A percentile compares a stretch with the other conserved stretches of the same genome.
These are phyloP conservation scores for Laodelphax striatellus DNA, from an alignment of 1,140 invertebrate genomes.

Conservation along the genomic window DNA sequence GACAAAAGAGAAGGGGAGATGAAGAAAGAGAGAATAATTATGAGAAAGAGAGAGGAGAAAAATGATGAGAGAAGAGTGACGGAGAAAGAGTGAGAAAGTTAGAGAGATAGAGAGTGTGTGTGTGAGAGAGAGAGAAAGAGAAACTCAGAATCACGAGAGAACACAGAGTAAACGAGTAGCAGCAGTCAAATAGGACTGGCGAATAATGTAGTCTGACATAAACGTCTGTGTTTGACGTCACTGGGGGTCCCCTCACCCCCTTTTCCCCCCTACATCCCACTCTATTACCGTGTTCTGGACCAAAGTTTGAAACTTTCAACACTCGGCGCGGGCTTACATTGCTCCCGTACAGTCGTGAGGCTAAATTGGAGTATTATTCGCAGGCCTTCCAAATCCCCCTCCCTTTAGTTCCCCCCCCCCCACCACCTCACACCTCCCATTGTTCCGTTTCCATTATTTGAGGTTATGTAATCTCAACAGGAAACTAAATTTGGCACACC, in stretches of 20 bases:
- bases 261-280: not conserved
- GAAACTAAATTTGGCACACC: too few relatives aligned
- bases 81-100: not conserved
- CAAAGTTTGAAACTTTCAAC: not conserved
- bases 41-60: not conserved
- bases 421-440: too few relatives aligned
- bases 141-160: not conserved
- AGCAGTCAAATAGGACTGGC: slow-evolving; percentile 15
- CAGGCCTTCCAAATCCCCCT: too few relatives aligned
- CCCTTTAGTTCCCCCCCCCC: too few relatives aligned
- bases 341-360: slow-evolving; percentile 19
- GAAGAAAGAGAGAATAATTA: not conserved
- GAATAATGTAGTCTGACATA: slow-evolving; percentile 9
- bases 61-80: not conserved
- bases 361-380: too few relatives aligned
- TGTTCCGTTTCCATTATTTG: too few relatives aligned
- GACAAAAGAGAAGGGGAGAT: too few relatives aligned
- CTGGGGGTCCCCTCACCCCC: slow-evolving; percentile 25
- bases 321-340: not conserved
- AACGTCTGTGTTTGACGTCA: slow-evolving; percentile 20
- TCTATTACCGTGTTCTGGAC: not conserved
- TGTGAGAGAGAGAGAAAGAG: not conserved
- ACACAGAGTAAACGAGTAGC: not conserved
- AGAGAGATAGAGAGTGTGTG: not conserved
- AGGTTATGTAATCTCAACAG: too few relatives aligned